Percentiles rank a stretch among this genome's conserved stretches.
These are phyloP conservation scores for Penaeus vannamei DNA, from an alignment of 1,140 invertebrate genomes.

Conservation along the genomic window DNA sequence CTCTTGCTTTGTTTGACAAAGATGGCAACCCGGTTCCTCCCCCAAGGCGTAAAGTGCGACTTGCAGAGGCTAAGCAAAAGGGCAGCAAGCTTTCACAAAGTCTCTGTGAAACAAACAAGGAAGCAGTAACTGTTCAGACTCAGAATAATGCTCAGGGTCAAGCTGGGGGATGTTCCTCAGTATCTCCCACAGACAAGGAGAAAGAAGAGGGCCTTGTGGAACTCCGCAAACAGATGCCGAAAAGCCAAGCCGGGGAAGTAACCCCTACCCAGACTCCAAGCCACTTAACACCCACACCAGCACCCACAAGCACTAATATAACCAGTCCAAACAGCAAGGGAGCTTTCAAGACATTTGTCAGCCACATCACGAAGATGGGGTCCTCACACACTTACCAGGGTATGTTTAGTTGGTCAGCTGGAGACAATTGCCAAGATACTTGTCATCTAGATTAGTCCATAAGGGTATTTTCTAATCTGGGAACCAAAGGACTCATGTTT, in stretches of 20 bases:
- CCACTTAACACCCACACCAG: not conserved
- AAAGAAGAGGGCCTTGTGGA: not conserved
- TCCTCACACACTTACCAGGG: conserved; percentile 61
- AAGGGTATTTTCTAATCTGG: conserved; percentile 2
- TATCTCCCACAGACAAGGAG: conserved; percentile 20
- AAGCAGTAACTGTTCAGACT: not conserved
- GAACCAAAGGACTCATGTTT: conserved; percentile 7
- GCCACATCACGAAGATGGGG: conserved; percentile 62
- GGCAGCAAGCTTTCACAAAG: conserved; percentile 28
- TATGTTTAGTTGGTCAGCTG: conserved; percentile 56
- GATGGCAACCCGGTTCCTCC: conserved; percentile 77
- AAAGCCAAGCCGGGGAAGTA: conserved; percentile 18
- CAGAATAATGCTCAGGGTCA: not conserved
- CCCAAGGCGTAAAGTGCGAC: conserved; percentile 74
- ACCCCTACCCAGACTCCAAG: conserved; percentile 30
- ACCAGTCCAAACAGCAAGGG: conserved; percentile 64
- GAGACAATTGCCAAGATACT: conserved; percentile 4
- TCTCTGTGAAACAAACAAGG: not conserved
- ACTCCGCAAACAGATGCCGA: conserved; percentile 2
- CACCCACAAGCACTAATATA: conserved; percentile 25
- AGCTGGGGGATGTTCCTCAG: not conserved
- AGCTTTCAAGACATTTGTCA: conserved; percentile 64
- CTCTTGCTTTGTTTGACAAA: conserved; percentile 78
- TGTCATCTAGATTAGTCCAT: conserved; percentile 16
- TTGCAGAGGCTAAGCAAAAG: conserved; percentile 38